phyloP scores from a whole-genome alignment of 2,113 vertebrate genomes.

The Propithecus coquereli region DNA sequence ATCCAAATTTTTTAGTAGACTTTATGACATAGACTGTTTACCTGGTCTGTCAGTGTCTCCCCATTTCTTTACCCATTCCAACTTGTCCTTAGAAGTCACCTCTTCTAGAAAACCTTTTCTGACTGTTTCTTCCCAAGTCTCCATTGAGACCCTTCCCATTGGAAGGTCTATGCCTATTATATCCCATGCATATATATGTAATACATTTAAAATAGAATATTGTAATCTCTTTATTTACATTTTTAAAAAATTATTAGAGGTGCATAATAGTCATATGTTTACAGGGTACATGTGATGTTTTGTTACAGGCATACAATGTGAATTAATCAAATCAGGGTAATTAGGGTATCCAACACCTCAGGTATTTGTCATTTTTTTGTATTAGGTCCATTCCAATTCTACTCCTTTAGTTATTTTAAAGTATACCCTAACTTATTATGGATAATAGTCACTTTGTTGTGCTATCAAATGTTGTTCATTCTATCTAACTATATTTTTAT shows the following conservation, averaged over 20 bases:
- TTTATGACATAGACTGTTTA: not conserved
- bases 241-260: too few relatives aligned
- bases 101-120: constrained; percentile 6
- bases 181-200: not conserved
- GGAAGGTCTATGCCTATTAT: not conserved
- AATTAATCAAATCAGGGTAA: too few relatives aligned
- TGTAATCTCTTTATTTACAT: not conserved
- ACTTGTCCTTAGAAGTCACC: not conserved
- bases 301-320: too few relatives aligned
- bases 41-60: not conserved
- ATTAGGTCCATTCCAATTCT: too few relatives aligned
- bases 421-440: too few relatives aligned
- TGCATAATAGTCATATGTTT: not conserved
- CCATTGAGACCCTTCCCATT: not conserved
- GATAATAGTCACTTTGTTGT: too few relatives aligned
- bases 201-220: not conserved
- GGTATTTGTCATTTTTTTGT: too few relatives aligned
- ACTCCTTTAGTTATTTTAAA: too few relatives aligned
- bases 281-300: too few relatives aligned
- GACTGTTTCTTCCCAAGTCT: not conserved
- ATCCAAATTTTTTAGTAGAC: not conserved
- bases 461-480: too few relatives aligned
- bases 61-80: not conserved
- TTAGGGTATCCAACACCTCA: too few relatives aligned
- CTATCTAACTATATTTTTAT: too few relatives aligned